Conservation (phyloP, 1,140 invertebrate genomes). For the Sarcophaga peregrina region DNA sequence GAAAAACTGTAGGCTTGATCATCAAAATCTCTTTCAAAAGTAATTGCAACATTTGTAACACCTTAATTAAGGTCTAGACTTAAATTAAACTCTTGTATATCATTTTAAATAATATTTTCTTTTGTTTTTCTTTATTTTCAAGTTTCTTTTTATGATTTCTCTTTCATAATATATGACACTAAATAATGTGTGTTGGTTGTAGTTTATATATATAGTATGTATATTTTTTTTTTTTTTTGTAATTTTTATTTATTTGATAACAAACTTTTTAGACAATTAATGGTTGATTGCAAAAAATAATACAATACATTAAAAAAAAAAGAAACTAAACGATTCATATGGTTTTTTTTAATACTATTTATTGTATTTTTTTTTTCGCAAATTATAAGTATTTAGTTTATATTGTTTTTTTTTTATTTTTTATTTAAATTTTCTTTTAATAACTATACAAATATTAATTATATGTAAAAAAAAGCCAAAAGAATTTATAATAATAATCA, state of each 20-base stretch:
- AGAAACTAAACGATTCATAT: background rate
- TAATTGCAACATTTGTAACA: no score
- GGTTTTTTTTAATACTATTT: conserved; percentile 17
- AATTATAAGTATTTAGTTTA: conserved; percentile 26
- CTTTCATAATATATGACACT: conserved; percentile 36
- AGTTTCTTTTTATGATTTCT: conserved; percentile 32
- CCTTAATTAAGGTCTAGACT: no score
- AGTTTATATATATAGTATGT: conserved; percentile 38
- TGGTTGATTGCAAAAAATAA: background rate
- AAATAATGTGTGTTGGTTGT: conserved; percentile 37
- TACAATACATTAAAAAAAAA: background rate
- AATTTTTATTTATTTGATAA: conserved; percentile 42
- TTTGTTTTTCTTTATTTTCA: conserved; percentile 26
- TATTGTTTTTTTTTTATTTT: conserved; percentile 18
- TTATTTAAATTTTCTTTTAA: conserved; percentile 20
- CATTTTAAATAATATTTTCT: conserved; percentile 30
- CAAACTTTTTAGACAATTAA: conserved; percentile 35
- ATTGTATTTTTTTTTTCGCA: conserved; percentile 17
- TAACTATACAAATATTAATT: conserved; percentile 29
- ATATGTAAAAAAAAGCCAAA: conserved; percentile 20
- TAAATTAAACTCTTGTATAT: conserved; percentile 6
- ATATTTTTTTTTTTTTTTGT: background rate
- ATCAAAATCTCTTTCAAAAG: no score
- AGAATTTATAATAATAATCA: background rate
- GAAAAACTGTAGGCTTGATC: no score